Base-by-base conservation (phyloP, 2,888 invertebrate species). In the Diadegma fenestrale region DNA sequence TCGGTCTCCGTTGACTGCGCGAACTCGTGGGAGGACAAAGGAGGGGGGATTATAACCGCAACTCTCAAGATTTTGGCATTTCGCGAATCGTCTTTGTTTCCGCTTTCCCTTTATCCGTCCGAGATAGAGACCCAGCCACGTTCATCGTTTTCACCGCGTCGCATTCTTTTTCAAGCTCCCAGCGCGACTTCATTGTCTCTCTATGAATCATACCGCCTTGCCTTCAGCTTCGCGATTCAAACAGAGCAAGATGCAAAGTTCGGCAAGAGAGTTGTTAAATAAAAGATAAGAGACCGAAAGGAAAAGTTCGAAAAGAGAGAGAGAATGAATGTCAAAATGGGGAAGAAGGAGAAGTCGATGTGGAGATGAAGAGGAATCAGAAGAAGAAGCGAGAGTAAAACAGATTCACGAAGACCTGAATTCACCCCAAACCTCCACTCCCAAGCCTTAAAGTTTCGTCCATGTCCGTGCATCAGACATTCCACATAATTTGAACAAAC, bases 11-110 rank as follows among this genome's bases (percentile, higher is more conserved):
- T 54, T 54, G 64, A 48, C 22, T 45, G 54, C 33, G 63, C 43
- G 41, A 64, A 66, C 75, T 63, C 37, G 80, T 80, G 80, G 33
- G 45, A 80, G 80, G 66, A 77, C 80, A 84, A 84, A 84, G 80
- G 77, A 76, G 22, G 64, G 72, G 19, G 76, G 72, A 84, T 73
- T 84, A 84, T 80, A 80, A 80, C 30, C 54, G 37, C 64, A 26
- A 66, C 72, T 66, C 80, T 54, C 58, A 26, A 77, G 77, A 80
- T 80, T 77, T 37, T 72, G 48, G 66, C 51, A 58, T 81, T 63
- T 76, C 45, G 26, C 19, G 77, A 84, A 71, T 78, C 37, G 66
- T 71, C 84, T 80, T 84, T 80, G 84, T 84, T 33, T 48, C 68
- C 58, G 4, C 66, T 45, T 66, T 58, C 30, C 41, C 51, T 72